Evolutionary conservation across 2,113 vertebrate species (phyloP).

Genomic region (Eptesicus fuscus): DNA sequence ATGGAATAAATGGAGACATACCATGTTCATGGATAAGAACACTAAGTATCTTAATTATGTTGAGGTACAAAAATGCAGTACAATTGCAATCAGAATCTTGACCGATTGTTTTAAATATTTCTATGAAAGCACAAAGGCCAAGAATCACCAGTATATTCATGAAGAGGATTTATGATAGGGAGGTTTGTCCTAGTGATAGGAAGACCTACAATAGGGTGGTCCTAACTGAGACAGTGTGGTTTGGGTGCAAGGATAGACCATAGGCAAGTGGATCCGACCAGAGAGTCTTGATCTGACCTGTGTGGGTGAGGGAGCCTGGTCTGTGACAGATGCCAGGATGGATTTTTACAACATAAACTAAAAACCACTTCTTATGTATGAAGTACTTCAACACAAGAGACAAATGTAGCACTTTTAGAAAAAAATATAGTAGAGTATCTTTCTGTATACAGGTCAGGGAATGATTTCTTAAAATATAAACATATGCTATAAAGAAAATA

Average conservation of each 20-base stretch:
- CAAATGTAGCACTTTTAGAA: background rate
- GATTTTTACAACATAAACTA: background rate
- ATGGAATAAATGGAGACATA: background rate
- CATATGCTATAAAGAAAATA: background rate
- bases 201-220: background rate
- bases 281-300: background rate
- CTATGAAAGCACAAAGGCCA: background rate
- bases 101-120: background rate
- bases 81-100: background rate
- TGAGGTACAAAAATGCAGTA: background rate
- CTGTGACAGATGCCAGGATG: too few species aligned
- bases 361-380: accelerated
- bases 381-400: background rate
- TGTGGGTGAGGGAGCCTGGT: background rate
- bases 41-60: background rate
- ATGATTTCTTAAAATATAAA: background rate
- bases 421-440: background rate
- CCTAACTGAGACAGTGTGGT: background rate
- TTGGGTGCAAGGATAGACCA: background rate
- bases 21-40: background rate
- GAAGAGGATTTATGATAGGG: background rate
- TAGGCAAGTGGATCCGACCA: background rate
- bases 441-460: background rate
- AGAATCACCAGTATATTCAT: background rate
- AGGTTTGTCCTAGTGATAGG: background rate